Evolutionary conservation across 2,888 invertebrate species (phyloP), one percentile per base, ranked within the genome.

Genomic region (Operophtera brumata): DNA sequence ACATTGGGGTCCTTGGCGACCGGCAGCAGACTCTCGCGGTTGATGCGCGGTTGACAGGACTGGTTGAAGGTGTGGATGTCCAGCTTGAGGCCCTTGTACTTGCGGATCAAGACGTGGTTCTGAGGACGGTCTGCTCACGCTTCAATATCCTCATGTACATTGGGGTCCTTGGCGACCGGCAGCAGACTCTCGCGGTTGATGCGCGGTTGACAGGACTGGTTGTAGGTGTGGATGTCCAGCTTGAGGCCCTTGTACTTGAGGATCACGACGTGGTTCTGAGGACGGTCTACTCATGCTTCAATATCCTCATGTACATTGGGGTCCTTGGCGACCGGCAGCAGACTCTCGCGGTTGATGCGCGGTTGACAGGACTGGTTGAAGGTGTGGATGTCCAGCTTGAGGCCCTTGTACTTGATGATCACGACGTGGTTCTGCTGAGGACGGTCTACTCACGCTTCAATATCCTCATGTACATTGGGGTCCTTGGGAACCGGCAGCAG

Each of bases 311-410:
- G 93, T 1, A 95, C 90, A 57, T 93, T 92, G 39, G 94, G 92
- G 61, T 92, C 93, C 73, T 93, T 94, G 11, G 97, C 94, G 48
- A 99, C 92, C 0, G 99, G 99, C 81, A 99, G 93, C 48, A 99
- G 90, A 0, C 98, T 97, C 78, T 99, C 99, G 59, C 96, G 93
- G 88, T 97, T 97, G 71, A 99, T 94, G 59, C 99, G 91, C 34
- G 99, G 99, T 82, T 96, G 99, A 84, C 97, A 97, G 70, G 98
- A 98, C 90, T 99, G 99, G 87, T 97, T 97, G 91, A 99, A 99
- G 0, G 98, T 98, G 85, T 96, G 94, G 63, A 99, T 99, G 82
- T 96, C 94, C 56, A 99, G 94, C 80, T 96, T 94, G 65, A 97
- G 93, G 9, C 97, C 97, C 79, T 94, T 94, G 90, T 99, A 99